Evolutionary conservation across 2,797 vertebrate species (phyloP).

Genomic region (Otolemur crassicaudatus): DNA sequence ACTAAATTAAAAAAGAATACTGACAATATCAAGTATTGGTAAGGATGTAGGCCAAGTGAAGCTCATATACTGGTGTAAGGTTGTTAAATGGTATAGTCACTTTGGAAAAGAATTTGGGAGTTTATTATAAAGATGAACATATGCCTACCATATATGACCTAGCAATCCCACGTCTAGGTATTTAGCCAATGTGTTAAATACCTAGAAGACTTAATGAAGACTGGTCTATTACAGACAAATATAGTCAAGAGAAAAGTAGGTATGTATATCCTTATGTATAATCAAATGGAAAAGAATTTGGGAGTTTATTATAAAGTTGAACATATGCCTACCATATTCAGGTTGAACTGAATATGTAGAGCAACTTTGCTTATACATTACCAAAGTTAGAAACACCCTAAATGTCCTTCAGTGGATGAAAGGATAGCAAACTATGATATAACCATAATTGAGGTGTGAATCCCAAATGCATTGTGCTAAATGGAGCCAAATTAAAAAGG

Average conservation of each 20-base stretch:
- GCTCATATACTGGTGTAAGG: slow-evolving; percentile 1
- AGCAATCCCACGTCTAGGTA: not conserved
- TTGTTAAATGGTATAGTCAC: not conserved
- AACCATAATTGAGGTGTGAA: not conserved
- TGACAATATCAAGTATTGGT: not conserved
- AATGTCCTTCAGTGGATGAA: not conserved
- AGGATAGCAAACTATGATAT: not conserved
- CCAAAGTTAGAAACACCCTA: not conserved
- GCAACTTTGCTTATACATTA: not conserved
- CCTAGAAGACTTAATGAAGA: not conserved
- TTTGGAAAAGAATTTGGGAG: not conserved
- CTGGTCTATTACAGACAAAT: not conserved
- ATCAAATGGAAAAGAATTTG: not conserved
- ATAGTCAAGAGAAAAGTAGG: not conserved
- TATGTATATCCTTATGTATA: not conserved
- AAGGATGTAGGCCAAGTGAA: not conserved
- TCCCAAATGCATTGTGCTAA: not conserved
- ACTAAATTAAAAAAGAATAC: not conserved
- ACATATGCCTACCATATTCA: no score
- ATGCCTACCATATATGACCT: not conserved
- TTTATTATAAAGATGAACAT: not conserved
- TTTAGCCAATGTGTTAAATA: not conserved
- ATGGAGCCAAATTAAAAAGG: slow-evolving; percentile 36
- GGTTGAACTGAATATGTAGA: not conserved
- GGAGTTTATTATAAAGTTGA: no score